These are phyloP conservation scores for Nothoprocta perdicaria DNA, from an alignment of 2,113 vertebrate species.

Conservation along the genomic window DNA sequence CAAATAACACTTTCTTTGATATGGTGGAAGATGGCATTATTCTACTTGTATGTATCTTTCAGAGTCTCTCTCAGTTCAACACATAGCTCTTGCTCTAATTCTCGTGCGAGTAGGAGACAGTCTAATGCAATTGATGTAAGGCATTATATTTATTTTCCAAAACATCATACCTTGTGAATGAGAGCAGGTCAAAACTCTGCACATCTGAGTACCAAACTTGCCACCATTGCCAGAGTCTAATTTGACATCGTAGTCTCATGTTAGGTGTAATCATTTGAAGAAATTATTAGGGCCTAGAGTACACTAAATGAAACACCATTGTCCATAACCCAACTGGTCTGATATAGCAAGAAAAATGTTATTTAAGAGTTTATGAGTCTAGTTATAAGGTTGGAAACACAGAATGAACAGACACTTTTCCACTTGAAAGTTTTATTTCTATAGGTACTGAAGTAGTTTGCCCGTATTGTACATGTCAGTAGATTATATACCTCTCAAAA, in stretches of 20 bases:
- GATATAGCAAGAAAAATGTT: background rate
- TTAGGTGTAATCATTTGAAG: background rate
- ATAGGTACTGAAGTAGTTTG: background rate
- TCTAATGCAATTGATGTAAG: background rate
- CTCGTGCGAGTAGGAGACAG: background rate
- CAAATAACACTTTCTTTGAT: background rate
- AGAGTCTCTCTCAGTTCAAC: background rate
- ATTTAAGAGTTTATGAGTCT: background rate
- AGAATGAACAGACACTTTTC: background rate
- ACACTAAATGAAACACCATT: background rate
- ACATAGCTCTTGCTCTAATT: background rate
- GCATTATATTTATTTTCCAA: background rate
- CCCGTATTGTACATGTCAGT: background rate
- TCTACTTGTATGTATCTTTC: background rate
- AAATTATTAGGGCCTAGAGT: background rate
- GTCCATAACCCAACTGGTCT: background rate
- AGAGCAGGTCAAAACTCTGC: background rate
- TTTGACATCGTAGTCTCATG: background rate
- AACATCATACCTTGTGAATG: background rate
- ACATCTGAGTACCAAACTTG: background rate
- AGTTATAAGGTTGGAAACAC: background rate
- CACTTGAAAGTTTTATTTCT: background rate
- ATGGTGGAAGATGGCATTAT: background rate
- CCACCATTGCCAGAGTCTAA: background rate
- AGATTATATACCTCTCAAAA: slow-evolving; percentile 1